Evolutionary conservation across 2,888 invertebrate species (phyloP).

Genomic region (Pollenia labialis): DNA sequence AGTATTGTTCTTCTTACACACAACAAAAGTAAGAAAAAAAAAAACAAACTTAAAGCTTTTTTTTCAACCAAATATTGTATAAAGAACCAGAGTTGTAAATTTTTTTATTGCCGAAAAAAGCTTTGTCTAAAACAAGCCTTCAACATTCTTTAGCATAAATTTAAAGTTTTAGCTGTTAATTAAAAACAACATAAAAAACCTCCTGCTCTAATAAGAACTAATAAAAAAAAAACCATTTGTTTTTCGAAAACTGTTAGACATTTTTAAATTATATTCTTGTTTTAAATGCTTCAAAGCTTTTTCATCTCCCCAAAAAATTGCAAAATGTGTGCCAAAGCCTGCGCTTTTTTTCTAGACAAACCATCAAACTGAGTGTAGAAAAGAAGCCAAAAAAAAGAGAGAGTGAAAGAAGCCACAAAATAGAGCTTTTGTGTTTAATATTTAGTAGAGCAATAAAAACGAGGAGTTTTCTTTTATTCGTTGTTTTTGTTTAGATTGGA

Average conservation of each 20-base stretch:
- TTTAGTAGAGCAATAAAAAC: slow-evolving; percentile 41
- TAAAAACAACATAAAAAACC: neutral
- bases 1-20: slow-evolving; percentile 69
- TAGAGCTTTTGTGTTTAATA: slow-evolving; percentile 23
- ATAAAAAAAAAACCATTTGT: no score
- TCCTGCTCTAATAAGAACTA: no score
- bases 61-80: neutral
- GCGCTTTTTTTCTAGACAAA: slow-evolving; percentile 11
- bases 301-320: neutral
- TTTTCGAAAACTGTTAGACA: no score
- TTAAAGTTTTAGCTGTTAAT: neutral
- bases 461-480: slow-evolving; percentile 39
- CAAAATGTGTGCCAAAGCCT: slow-evolving; percentile 59
- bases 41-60: slow-evolving; percentile 30
- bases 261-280: no score
- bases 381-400: neutral
- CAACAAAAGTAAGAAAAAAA: neutral
- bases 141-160: neutral
- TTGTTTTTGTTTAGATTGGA: slow-evolving; percentile 25
- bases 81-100: slow-evolving; percentile 61
- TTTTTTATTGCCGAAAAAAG: neutral
- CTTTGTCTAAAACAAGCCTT: neutral
- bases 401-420: neutral
- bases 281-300: slow-evolving; percentile 20
- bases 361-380: neutral